Base-by-base conservation (phyloP, 2,113 vertebrate species). In the Gracilinanus agilis region DNA sequence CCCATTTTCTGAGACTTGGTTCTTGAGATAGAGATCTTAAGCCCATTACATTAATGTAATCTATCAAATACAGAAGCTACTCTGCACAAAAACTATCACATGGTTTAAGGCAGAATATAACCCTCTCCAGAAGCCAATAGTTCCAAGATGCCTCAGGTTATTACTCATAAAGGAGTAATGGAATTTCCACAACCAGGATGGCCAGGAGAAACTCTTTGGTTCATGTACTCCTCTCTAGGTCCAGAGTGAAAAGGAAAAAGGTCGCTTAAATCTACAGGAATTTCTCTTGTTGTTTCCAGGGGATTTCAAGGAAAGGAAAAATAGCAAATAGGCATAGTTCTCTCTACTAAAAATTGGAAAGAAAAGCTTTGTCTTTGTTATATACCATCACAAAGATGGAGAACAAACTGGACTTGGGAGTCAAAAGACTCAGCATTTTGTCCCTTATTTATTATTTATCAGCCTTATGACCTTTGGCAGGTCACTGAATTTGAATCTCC, bases 21-120 rank as follows among this genome's bases (percentile, higher is more conserved):
- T 96, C 49, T 91, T 53, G 54, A 92, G 21, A 53, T 53, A 55
- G 44, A 67, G n/a, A 88, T 54, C 55, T 94, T 92, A 44, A 55
- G 21, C n/a, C 91, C 19, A 40, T 1, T 13, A 34, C 9, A 3
- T 11, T 27, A 44, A 53, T 67, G 12, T 10, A 67, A 91, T 83
- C 19, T 83, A 23, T 83, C 67, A 83, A 83, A 83, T 40, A 83
- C 16, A 83, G 67, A 83, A 83, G 19, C 19, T 40, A 83, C 67
- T 83, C 16, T 83, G 34, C n/a, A 83, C 67, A 83, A 83, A n/a
- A 40, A 2, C 19, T 19, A 40, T 83, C 67, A 83, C 21, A 21
- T 40, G n/a, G n/a, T 40, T 83, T 83, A 83, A 40, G 67, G n/a
- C 16, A 83, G 67, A 83, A 13, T 83, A 19, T 40, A 34, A 83